Conservation (phyloP, 2,113 vertebrate species). For the Limanda limanda region DNA sequence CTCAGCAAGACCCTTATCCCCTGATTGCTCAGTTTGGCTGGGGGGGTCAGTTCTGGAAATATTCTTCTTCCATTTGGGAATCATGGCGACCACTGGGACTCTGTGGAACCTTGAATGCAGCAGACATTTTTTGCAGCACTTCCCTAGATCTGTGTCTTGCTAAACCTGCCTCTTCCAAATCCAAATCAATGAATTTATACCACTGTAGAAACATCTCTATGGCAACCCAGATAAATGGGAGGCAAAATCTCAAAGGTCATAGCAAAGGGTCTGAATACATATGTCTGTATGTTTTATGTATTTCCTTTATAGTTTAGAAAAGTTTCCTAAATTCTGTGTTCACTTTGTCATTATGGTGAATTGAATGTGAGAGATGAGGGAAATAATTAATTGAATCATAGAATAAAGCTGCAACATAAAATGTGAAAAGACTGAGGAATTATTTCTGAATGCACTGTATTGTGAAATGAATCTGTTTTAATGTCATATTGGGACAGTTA, state of each 20-base stretch:
- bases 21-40: not conserved
- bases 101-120: not conserved
- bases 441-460: not conserved
- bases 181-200: not conserved
- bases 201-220: not conserved
- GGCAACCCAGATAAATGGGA: too few species aligned
- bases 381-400: not conserved
- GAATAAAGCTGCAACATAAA: not conserved
- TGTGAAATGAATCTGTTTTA: constrained; percentile 20
- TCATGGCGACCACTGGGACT: not conserved
- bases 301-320: too few species aligned
- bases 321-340: not conserved
- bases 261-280: too few species aligned
- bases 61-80: not conserved
- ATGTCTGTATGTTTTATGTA: too few species aligned
- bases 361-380: not conserved
- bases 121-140: not conserved
- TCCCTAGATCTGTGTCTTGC: not conserved
- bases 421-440: too few species aligned
- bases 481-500: constrained; percentile 2
- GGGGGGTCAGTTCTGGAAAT: not conserved
- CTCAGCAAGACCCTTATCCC: not conserved
- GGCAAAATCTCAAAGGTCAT: too few species aligned
- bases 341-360: not conserved
- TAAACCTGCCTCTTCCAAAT: too few species aligned